Percentiles rank a stretch among this genome's conserved stretches.
These are phyloP conservation scores for Eurystomus gularis DNA, from an alignment of 2,113 vertebrate genomes.

Conservation along the genomic window DNA sequence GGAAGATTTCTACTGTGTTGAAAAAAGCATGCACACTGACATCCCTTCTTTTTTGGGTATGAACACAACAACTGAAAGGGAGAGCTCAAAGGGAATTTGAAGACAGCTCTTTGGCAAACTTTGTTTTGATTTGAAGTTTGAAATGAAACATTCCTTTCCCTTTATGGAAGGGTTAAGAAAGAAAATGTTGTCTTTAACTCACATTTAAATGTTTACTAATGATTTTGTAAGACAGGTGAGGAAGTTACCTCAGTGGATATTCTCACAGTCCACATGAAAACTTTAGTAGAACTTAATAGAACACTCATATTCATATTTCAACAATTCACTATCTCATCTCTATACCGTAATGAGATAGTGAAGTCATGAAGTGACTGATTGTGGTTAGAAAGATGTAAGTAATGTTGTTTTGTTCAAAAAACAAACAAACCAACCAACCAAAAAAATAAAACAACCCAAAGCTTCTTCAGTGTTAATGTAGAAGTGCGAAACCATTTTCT, in stretches of 20 bases:
- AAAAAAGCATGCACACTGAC: background rate
- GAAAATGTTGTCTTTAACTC: background rate
- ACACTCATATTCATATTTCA: background rate
- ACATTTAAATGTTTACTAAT: background rate
- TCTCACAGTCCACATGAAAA: background rate
- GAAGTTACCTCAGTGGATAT: background rate
- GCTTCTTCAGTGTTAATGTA: background rate
- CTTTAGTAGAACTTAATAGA: background rate
- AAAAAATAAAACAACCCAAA: background rate
- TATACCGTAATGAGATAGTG: background rate
- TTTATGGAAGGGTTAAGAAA: background rate
- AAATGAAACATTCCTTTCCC: background rate
- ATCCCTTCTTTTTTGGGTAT: background rate
- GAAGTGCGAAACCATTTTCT: background rate
- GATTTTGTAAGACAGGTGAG: background rate
- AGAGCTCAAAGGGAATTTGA: background rate
- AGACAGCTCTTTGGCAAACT: background rate
- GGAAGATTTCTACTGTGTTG: background rate
- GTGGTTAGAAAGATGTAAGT: background rate
- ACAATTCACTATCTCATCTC: background rate
- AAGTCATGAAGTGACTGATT: background rate
- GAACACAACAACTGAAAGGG: background rate
- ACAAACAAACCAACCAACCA: background rate
- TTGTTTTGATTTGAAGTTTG: background rate
- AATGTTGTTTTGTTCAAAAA: background rate